Evolutionary conservation across 2,797 vertebrate species (phyloP).

Genomic region (Falco columbarius): DNA sequence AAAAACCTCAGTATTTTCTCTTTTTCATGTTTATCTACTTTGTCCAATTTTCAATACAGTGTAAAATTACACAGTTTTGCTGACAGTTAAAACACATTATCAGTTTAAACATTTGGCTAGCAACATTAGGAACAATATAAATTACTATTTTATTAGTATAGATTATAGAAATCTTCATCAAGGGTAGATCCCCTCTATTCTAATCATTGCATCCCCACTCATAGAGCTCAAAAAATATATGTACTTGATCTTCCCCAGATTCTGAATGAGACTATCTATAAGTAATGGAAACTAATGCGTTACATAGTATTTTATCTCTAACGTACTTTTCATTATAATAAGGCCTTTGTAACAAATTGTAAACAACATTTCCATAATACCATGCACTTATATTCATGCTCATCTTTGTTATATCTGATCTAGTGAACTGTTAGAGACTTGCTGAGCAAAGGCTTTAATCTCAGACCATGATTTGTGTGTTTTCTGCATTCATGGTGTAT

Average conservation of each 20-base stretch:
- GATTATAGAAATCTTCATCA: not conserved
- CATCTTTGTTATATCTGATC: not conserved
- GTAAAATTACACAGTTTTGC: not conserved
- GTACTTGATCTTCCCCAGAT: not conserved
- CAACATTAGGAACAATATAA: not conserved
- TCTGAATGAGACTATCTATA: not conserved
- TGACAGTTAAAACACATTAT: not conserved
- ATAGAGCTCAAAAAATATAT: not conserved
- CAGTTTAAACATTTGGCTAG: not conserved
- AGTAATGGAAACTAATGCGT: not conserved
- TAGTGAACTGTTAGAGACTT: not conserved
- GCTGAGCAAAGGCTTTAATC: not conserved
- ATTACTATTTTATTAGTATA: not conserved
- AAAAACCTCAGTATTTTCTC: not conserved
- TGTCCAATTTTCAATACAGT: not conserved
- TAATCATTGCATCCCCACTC: not conserved
- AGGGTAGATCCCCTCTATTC: not conserved
- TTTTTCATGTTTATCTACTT: not conserved
- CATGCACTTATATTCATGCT: not conserved
- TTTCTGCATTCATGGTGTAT: not conserved
- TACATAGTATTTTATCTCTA: not conserved
- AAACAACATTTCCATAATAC: not conserved
- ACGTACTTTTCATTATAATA: not conserved
- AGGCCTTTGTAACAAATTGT: not conserved
- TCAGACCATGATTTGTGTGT: not conserved